These are phyloP conservation scores for Ceyx cyanopectus DNA, from an alignment of 2,113 vertebrate genomes.

Conservation along the genomic window DNA sequence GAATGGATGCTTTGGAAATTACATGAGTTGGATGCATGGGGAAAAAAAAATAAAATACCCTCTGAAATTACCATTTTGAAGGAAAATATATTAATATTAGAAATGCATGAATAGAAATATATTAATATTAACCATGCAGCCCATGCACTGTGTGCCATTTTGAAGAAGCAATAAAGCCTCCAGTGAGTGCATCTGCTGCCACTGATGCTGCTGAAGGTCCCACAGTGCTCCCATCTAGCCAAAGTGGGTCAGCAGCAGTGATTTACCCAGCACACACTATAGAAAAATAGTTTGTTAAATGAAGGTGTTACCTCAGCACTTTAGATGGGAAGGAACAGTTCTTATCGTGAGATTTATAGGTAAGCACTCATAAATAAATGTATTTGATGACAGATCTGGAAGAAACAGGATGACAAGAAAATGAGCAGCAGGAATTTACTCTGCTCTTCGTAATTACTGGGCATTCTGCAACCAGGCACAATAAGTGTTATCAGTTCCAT, in stretches of 20 bases:
- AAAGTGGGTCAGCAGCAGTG: neutral
- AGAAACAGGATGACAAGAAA: neutral
- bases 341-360: constrained; percentile 10
- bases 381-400: neutral
- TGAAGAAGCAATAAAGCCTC: neutral
- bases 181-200: neutral
- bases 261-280: neutral
- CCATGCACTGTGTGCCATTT: neutral
- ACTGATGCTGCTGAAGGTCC: neutral
- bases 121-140: neutral
- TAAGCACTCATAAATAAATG: constrained; percentile 9
- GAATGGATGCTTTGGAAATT: neutral
- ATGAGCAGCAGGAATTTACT: neutral
- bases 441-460: neutral
- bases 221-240: neutral
- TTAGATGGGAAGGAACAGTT: neutral
- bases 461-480: neutral
- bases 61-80: constrained; percentile 19
- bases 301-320: neutral
- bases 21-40: neutral
- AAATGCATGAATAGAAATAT: neutral
- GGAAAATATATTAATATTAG: neutral
- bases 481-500: neutral
- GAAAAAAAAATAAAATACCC: no score
- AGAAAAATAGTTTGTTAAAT: constrained; percentile 9